Percentiles rank a stretch among this genome's conserved stretches.
These are phyloP conservation scores for Platerodrilus igneus DNA, from an alignment of 2,888 invertebrate genomes.

Conservation along the genomic window DNA sequence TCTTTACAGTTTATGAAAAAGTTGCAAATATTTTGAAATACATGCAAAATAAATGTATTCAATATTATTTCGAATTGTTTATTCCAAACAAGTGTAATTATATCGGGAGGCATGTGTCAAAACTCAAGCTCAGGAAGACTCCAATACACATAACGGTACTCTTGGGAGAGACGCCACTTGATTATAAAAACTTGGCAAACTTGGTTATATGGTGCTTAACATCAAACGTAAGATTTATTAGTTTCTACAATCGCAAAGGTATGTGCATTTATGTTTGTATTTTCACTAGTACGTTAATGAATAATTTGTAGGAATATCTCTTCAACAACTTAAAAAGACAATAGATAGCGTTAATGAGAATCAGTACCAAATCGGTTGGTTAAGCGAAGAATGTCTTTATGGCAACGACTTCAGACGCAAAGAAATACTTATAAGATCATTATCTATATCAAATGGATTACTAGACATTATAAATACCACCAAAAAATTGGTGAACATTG, in stretches of 20 bases:
- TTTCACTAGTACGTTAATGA: too few relatives aligned
- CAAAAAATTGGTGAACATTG: slow-evolving; percentile 45
- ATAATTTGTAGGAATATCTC: slow-evolving; percentile 52
- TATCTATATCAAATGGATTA: slow-evolving; percentile 53
- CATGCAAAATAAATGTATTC: too few relatives aligned
- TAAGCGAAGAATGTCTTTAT: slow-evolving; percentile 49
- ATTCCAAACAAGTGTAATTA: too few relatives aligned
- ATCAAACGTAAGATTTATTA: slow-evolving; percentile 71
- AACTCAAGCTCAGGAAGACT: too few relatives aligned
- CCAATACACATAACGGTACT: slow-evolving; percentile 69
- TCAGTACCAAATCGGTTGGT: slow-evolving; percentile 42
- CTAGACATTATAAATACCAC: slow-evolving; percentile 51
- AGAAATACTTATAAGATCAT: slow-evolving; percentile 58
- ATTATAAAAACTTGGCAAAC: slow-evolving; percentile 59
- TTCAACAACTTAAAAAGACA: slow-evolving; percentile 53
- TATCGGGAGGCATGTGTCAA: too few relatives aligned
- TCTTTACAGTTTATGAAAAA: too few relatives aligned
- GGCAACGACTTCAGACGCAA: slow-evolving; percentile 53
- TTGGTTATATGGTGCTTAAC: slow-evolving; percentile 73
- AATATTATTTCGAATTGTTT: too few relatives aligned
- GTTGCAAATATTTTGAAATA: too few relatives aligned
- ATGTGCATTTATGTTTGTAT: too few relatives aligned
- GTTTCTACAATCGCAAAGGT: slow-evolving; percentile 80
- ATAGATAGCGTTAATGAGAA: slow-evolving; percentile 47
- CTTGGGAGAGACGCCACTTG: slow-evolving; percentile 57